Conservation (phyloP, 2,888 invertebrate species). For the Agrenia bidenticulata region DNA sequence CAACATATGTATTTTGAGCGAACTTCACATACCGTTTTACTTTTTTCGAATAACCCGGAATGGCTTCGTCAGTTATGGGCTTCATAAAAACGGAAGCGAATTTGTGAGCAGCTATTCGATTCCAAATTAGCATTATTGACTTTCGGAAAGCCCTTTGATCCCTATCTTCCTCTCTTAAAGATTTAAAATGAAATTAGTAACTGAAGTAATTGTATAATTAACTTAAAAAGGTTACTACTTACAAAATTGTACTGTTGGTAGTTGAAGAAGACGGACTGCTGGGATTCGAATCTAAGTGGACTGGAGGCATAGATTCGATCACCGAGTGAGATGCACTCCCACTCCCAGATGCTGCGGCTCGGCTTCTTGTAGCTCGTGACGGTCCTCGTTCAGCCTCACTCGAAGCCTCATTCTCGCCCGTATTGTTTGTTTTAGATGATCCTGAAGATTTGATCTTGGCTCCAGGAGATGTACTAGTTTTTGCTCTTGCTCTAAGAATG, state of each 20-base stretch:
- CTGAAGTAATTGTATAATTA: too few relatives aligned
- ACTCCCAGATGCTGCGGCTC: neutral
- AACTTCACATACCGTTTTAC: constrained; percentile 65
- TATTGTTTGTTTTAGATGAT: neutral
- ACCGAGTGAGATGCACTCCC: neutral
- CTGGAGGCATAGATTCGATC: constrained; percentile 17
- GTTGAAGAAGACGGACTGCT: constrained; percentile 59
- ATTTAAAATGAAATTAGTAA: neutral
- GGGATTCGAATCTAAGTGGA: constrained; percentile 63
- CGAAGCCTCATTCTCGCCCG: constrained; percentile 19
- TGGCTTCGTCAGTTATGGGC: constrained; percentile 84
- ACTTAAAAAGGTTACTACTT: constrained; percentile 10
- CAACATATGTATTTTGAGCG: too few relatives aligned
- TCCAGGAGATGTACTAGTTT: constrained; percentile 14
- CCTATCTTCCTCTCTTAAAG: constrained; percentile 66
- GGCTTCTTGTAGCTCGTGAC: constrained; percentile 16
- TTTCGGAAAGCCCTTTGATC: constrained; percentile 85
- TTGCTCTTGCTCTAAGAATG: constrained; percentile 22
- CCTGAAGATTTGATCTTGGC: neutral
- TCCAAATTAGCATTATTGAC: constrained; percentile 75
- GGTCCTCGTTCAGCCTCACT: constrained; percentile 16
- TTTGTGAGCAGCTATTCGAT: constrained; percentile 75
- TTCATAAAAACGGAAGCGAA: constrained; percentile 80
- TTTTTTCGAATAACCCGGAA: constrained; percentile 77
- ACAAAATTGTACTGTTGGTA: constrained; percentile 24